Conservation (phyloP, 2,113 vertebrate genomes). For the Columba livia region DNA sequence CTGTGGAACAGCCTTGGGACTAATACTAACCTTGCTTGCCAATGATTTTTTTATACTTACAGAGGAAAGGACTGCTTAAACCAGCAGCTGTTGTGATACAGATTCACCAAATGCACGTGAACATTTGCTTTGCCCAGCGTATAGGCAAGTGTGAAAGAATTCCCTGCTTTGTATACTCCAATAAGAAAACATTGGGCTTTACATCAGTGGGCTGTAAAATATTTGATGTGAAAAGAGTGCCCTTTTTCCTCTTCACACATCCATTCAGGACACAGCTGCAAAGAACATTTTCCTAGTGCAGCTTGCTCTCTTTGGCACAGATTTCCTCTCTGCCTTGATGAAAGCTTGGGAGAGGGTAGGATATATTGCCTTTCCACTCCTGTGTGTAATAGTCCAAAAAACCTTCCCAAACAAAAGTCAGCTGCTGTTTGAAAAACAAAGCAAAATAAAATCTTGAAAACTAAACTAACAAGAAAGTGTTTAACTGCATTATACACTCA, state of each 20-base stretch:
- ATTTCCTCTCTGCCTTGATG: not conserved
- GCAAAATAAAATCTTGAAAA: not conserved
- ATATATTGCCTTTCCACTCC: not conserved
- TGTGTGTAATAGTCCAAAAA: not conserved
- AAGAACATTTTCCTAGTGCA: not conserved
- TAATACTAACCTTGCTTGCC: not conserved
- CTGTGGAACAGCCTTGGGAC: not conserved
- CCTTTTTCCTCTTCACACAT: not conserved
- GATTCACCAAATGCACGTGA: accelerated
- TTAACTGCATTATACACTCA: not conserved
- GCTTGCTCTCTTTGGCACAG: not conserved
- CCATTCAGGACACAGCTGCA: not conserved
- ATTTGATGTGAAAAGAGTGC: not conserved
- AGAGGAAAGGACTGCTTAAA: not conserved
- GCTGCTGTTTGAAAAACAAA: not conserved
- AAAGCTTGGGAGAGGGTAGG: not conserved
- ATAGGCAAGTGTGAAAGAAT: not conserved
- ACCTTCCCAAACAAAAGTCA: not conserved
- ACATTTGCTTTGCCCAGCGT: not conserved
- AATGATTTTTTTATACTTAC: not conserved
- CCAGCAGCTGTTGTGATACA: not conserved
- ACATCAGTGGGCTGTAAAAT: not conserved
- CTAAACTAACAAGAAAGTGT: not conserved
- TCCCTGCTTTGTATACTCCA: accelerated
- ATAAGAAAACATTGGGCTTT: not conserved